Conservation (phyloP, 2,888 invertebrate species). For the Parnassius apollo region DNA sequence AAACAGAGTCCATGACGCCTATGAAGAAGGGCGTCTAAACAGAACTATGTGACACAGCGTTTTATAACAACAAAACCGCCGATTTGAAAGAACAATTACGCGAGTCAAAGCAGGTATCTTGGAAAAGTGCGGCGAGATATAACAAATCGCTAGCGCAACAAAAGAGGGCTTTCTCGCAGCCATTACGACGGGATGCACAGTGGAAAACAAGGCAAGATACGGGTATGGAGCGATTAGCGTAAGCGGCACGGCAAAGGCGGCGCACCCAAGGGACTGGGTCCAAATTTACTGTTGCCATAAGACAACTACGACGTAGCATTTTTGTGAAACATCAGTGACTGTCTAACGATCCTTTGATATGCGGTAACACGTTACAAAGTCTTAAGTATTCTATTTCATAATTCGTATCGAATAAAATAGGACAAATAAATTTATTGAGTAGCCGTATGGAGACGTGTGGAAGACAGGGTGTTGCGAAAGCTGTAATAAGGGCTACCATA, state of each 20-base stretch:
- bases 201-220: constrained; percentile 46
- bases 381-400: constrained; percentile 20
- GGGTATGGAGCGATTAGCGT: constrained; percentile 65
- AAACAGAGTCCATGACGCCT: constrained; percentile 46
- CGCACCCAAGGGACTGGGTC: constrained; percentile 46
- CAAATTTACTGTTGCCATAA: constrained; percentile 76
- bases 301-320: constrained; percentile 69
- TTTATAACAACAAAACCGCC: constrained; percentile 73
- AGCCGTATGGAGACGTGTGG: constrained; percentile 44
- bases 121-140: constrained; percentile 73
- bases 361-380: not conserved
- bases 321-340: constrained; percentile 67
- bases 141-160: constrained; percentile 77
- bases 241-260: constrained; percentile 52
- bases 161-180: constrained; percentile 78
- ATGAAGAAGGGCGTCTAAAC: constrained; percentile 58
- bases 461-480: constrained; percentile 59
- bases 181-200: constrained; percentile 71
- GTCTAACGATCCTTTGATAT: constrained; percentile 32
- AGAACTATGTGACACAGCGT: constrained; percentile 78
- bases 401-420: constrained; percentile 22
- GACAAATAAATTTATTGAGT: constrained; percentile 58
- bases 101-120: constrained; percentile 75
- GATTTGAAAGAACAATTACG: constrained; percentile 78
- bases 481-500: constrained; percentile 80